Percentiles rank a stretch among this genome's conserved stretches.
These are phyloP conservation scores for Peromyscus polionotus DNA, from an alignment of 2,113 vertebrate genomes.

Conservation along the genomic window DNA sequence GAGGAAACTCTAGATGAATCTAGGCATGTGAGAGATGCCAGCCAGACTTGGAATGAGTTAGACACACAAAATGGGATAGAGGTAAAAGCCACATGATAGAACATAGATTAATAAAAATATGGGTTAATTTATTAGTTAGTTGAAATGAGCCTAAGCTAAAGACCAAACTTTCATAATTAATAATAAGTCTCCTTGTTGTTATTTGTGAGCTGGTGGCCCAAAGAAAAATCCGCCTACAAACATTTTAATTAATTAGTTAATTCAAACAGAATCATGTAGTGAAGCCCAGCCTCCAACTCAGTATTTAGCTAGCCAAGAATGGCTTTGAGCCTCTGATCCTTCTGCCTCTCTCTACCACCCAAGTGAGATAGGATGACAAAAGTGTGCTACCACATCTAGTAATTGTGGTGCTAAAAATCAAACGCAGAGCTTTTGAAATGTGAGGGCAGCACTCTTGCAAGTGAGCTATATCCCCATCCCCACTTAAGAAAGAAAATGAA, in stretches of 20 bases:
- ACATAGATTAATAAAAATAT: background rate
- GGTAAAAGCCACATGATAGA: background rate
- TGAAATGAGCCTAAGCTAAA: background rate
- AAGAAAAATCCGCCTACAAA: background rate
- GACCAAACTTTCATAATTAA: background rate
- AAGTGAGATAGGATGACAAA: background rate
- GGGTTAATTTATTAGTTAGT: background rate
- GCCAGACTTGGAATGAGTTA: background rate
- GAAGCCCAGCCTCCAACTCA: background rate
- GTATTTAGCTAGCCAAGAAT: background rate
- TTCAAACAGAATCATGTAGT: background rate
- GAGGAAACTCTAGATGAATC: background rate
- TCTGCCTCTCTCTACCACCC: background rate
- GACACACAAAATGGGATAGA: background rate
- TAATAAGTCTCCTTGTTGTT: background rate
- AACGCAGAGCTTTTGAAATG: background rate
- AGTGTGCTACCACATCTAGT: background rate
- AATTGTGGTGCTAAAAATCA: background rate
- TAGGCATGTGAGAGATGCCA: background rate
- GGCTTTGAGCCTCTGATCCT: background rate
- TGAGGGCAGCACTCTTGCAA: background rate
- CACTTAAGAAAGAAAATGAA: constrained; percentile 51
- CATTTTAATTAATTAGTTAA: background rate
- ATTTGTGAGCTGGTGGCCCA: background rate
- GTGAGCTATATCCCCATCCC: background rate